Conservation (phyloP, 1,140 invertebrate genomes). For the Hestina assimilis region DNA sequence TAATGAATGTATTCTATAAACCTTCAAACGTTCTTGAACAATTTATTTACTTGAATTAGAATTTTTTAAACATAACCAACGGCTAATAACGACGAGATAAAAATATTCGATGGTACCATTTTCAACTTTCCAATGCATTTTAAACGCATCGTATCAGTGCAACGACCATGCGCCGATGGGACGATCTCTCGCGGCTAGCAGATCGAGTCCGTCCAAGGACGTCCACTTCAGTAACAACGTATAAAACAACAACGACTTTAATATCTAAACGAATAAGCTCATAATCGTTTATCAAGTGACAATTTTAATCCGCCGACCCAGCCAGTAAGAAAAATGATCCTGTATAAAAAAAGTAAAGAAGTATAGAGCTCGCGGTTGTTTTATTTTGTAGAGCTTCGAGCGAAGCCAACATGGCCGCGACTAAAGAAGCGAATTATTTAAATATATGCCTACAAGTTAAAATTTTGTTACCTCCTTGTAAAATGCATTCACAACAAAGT, state of each 20-base stretch:
- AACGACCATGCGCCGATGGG: slow-evolving; percentile 71
- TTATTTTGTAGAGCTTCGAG: slow-evolving; percentile 65
- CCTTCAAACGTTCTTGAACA: too few relatives aligned
- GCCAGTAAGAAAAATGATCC: slow-evolving; percentile 76
- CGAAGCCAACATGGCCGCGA: slow-evolving; percentile 68
- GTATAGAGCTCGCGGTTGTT: slow-evolving; percentile 63
- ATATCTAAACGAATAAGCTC: slow-evolving; percentile 18
- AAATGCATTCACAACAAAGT: background rate
- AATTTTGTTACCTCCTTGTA: background rate
- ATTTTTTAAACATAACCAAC: background rate
- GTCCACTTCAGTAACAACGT: slow-evolving; percentile 56
- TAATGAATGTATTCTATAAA: too few relatives aligned
- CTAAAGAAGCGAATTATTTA: slow-evolving; percentile 59
- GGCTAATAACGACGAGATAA: too few relatives aligned
- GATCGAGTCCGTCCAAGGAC: slow-evolving; percentile 77
- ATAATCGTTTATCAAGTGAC: slow-evolving; percentile 32
- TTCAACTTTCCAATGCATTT: slow-evolving; percentile 76
- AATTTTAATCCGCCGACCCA: slow-evolving; percentile 53
- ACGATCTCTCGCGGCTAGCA: slow-evolving; percentile 73
- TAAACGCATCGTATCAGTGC: slow-evolving; percentile 70
- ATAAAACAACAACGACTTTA: slow-evolving; percentile 40
- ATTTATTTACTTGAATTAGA: too few relatives aligned
- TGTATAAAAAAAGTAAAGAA: slow-evolving; percentile 75
- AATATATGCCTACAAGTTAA: slow-evolving; percentile 23
- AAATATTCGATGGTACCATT: slow-evolving; percentile 46